Percentiles rank a stretch among this genome's conserved stretches.
phyloP scores from a whole-genome alignment of 2,888 invertebrate species.

The Nudaria mundana region DNA sequence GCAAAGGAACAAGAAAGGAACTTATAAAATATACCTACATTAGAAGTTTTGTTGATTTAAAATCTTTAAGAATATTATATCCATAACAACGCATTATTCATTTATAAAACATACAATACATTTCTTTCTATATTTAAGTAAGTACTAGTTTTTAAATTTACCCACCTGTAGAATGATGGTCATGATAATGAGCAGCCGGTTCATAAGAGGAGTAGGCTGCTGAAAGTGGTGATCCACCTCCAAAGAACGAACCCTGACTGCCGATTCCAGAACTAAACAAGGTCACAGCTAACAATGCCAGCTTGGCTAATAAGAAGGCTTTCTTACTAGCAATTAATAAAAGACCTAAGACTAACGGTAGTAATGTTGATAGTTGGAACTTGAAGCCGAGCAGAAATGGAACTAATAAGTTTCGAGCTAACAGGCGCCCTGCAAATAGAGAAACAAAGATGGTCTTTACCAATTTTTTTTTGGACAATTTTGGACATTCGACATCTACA shows the following conservation, averaged over 20 bases:
- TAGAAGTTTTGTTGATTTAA: no score
- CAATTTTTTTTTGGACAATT: no score
- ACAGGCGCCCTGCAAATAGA: slow-evolving; percentile 83
- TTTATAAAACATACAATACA: no score
- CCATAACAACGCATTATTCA: no score
- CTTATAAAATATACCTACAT: no score
- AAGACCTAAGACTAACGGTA: slow-evolving; percentile 87
- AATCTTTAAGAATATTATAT: no score
- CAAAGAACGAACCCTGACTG: slow-evolving; percentile 29
- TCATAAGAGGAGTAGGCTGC: slow-evolving; percentile 62
- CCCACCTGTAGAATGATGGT: slow-evolving; percentile 60
- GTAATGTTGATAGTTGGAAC: slow-evolving; percentile 87
- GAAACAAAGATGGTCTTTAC: slow-evolving; percentile 1
- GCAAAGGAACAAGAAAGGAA: no score
- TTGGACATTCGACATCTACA: no score
- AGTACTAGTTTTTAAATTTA: no score
- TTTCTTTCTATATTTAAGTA: no score
- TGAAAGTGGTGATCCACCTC: slow-evolving; percentile 49
- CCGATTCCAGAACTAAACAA: slow-evolving; percentile 82
- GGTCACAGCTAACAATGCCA: slow-evolving; percentile 86
- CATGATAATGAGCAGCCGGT: slow-evolving; percentile 49
- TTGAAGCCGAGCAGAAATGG: slow-evolving; percentile 90
- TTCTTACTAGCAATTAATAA: slow-evolving; percentile 88
- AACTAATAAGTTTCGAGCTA: slow-evolving; percentile 87
- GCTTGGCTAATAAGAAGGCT: slow-evolving; percentile 87